A percentile compares a stretch with the other conserved stretches of the same genome.
Conservation (phyloP, 2,113 vertebrate species). For the Erinaceus europaeus region DNA sequence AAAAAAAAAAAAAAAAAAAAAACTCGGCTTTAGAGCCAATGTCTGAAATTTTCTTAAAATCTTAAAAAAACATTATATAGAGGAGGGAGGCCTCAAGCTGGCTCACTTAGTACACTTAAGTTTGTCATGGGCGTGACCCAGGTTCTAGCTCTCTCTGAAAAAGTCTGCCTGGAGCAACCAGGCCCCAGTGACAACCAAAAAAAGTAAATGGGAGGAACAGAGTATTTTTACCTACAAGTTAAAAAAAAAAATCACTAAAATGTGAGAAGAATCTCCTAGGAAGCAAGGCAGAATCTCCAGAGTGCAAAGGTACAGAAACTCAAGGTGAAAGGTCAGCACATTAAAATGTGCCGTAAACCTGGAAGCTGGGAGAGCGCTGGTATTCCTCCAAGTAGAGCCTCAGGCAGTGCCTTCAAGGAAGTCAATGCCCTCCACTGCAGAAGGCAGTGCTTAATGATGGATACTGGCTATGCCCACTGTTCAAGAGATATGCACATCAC, state of each 20-base stretch:
- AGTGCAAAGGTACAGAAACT: neutral
- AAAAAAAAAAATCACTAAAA: neutral
- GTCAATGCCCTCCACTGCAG: neutral
- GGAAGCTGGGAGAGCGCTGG: too few relatives aligned
- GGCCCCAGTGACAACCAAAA: too few relatives aligned
- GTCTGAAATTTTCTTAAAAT: slow-evolving; percentile 3
- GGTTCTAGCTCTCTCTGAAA: too few relatives aligned
- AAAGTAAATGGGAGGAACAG: too few relatives aligned
- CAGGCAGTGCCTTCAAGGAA: neutral
- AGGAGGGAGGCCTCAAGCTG: too few relatives aligned
- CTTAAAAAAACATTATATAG: too few relatives aligned
- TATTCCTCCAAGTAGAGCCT: too few relatives aligned
- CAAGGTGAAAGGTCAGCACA: neutral
- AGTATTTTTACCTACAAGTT: neutral
- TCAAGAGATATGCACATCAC: neutral
- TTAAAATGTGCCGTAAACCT: too few relatives aligned
- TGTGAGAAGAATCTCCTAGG: neutral
- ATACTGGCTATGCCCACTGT: neutral
- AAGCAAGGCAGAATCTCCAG: neutral
- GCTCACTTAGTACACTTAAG: too few relatives aligned
- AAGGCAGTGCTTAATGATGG: neutral
- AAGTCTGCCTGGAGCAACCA: too few relatives aligned
- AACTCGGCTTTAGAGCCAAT: neutral
- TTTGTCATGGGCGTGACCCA: too few relatives aligned
- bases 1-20: too few relatives aligned